A percentile compares a stretch with the other conserved stretches of the same genome.
These are phyloP conservation scores for Chesias legatella DNA, from an alignment of 2,888 invertebrate genomes.

Conservation along the genomic window DNA sequence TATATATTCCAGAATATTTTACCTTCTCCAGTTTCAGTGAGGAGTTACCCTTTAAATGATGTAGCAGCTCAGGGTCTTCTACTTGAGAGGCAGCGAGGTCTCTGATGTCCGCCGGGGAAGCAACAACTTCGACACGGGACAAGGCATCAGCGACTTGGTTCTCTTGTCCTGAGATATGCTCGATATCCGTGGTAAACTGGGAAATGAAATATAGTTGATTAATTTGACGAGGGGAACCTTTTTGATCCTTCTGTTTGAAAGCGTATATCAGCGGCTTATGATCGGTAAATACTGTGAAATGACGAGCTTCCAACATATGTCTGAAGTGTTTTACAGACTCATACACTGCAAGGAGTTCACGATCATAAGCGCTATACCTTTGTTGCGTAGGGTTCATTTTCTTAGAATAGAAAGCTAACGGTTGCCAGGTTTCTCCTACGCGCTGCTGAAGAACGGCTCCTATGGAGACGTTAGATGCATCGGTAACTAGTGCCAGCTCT, in stretches of 20 bases:
- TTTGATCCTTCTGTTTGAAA: not conserved
- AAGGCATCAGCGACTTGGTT: constrained; percentile 46
- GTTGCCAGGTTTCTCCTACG: no score
- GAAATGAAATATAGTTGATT: constrained; percentile 13
- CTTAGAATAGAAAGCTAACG: no score
- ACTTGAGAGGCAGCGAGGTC: constrained; percentile 18
- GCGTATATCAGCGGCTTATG: constrained; percentile 17
- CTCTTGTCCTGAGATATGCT: constrained; percentile 27
- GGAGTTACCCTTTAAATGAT: not conserved
- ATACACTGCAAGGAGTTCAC: constrained; percentile 17
- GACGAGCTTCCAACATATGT: constrained; percentile 9
- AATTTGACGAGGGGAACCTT: constrained; percentile 13
- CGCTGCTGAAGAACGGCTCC: no score
- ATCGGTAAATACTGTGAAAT: constrained; percentile 12
- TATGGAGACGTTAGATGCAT: no score
- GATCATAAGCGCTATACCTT: constrained; percentile 14
- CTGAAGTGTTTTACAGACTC: constrained; percentile 14
- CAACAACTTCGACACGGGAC: constrained; percentile 31
- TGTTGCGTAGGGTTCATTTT: constrained; percentile 7
- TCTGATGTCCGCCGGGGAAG: constrained; percentile 3
- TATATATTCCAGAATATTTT: no score
- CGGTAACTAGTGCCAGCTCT: no score
- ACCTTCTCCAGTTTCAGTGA: no score
- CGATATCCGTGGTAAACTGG: constrained; percentile 17
- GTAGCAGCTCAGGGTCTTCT: constrained; percentile 20